Evolutionary conservation across 2,797 vertebrate species (phyloP).

Genomic region (Glossophaga mutica): DNA sequence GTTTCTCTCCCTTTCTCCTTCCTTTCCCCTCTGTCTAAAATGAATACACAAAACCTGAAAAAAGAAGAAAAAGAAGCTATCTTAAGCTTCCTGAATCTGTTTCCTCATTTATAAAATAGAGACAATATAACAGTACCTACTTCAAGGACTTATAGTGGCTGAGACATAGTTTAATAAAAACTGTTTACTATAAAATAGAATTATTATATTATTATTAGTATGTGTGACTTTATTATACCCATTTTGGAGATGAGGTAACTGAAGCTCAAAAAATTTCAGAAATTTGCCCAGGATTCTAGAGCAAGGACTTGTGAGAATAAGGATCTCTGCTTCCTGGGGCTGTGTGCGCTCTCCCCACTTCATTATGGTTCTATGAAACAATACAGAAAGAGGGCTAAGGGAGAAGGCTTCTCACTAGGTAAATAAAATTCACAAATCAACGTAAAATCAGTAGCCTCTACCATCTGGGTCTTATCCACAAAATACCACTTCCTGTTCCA

Average conservation of each 20-base stretch:
- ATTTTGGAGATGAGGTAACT: not conserved
- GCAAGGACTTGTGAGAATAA: not conserved
- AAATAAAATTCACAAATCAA: conserved; percentile 34
- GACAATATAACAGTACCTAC: not conserved
- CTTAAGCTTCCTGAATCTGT: not conserved
- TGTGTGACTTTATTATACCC: not conserved
- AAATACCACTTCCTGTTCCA: not conserved
- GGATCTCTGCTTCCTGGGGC: not conserved
- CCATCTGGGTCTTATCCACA: not conserved
- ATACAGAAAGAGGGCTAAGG: not conserved
- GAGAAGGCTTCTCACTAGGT: not conserved
- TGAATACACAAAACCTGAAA: not conserved
- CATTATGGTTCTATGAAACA: not conserved
- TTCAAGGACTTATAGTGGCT: not conserved
- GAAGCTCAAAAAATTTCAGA: not conserved
- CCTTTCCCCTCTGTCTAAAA: not conserved
- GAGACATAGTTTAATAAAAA: conserved; percentile 10
- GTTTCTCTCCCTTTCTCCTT: not conserved
- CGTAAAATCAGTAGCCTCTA: not conserved
- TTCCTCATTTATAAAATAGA: conserved; percentile 29
- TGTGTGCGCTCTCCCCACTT: not conserved
- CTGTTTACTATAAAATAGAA: not conserved
- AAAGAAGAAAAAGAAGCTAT: not conserved
- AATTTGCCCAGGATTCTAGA: not conserved
- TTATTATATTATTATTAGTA: not conserved